phyloP scores from a whole-genome alignment of 2,888 invertebrate genomes.

The Mycalesis mineus region DNA sequence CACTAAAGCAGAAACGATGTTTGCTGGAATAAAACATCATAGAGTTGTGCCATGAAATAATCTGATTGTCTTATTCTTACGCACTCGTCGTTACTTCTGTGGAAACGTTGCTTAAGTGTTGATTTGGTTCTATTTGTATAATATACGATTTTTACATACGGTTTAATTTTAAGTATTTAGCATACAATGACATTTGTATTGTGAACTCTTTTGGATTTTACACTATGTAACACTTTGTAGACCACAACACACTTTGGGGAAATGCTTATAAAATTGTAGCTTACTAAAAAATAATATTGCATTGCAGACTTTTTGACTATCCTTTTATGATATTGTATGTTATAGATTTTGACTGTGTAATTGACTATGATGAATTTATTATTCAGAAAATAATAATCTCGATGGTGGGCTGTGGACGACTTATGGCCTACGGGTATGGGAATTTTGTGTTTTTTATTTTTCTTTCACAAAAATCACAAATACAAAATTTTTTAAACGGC shows the following conservation, averaged over 20 bases:
- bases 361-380: conserved; percentile 29
- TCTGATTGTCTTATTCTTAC: too few species aligned
- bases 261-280: neutral
- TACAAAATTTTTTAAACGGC: conserved; percentile 14
- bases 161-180: neutral
- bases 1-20: too few species aligned
- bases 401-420: conserved; percentile 35
- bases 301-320: conserved; percentile 24
- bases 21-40: too few species aligned
- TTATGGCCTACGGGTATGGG: conserved; percentile 34
- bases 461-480: conserved; percentile 26
- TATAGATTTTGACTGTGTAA: conserved; percentile 26
- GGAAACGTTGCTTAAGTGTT: neutral
- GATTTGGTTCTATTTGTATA: neutral
- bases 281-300: neutral
- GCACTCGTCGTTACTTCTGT: neutral
- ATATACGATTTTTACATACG: neutral
- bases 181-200: neutral
- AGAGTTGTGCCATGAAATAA: too few species aligned
- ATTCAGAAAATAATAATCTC: conserved; percentile 30
- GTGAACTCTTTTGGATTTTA: neutral
- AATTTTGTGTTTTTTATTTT: conserved; percentile 32
- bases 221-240: neutral
- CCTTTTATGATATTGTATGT: conserved; percentile 21
- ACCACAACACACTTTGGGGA: neutral